phyloP scores from a whole-genome alignment of 2,113 vertebrate species.

The Ophthalmolycus amberensis region DNA sequence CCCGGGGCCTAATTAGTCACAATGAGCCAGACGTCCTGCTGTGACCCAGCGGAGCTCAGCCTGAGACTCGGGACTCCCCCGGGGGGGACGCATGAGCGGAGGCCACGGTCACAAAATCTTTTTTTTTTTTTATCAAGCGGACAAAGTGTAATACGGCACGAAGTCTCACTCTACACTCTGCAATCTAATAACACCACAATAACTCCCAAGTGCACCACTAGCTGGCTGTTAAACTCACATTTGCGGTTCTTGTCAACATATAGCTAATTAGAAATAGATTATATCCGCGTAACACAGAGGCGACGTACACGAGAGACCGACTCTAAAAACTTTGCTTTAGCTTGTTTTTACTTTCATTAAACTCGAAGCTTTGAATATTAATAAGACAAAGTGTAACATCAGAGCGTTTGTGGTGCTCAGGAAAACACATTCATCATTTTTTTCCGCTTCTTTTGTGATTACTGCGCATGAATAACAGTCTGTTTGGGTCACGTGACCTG shows the following conservation, averaged over 20 bases:
- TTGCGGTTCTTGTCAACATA: not conserved
- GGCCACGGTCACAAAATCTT: slow-evolving; percentile 29
- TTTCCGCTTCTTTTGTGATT: not conserved
- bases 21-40: slow-evolving; percentile 29
- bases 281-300: not conserved
- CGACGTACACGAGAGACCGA: not conserved
- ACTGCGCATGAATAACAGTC: too few species aligned
- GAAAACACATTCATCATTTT: not conserved
- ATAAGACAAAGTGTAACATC: not conserved
- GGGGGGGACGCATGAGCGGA: slow-evolving; percentile 3
- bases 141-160: slow-evolving; percentile 35
- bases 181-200: slow-evolving; percentile 27
- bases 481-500: not conserved
- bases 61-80: slow-evolving; percentile 38
- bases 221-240: slow-evolving; percentile 20
- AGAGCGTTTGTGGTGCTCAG: not conserved
- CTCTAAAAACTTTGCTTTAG: slow-evolving; percentile 14
- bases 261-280: slow-evolving; percentile 26
- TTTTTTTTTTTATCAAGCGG: slow-evolving; percentile 19
- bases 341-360: not conserved
- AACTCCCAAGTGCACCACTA: slow-evolving; percentile 16
- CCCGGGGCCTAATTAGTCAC: slow-evolving; percentile 47
- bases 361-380: not conserved
- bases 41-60: slow-evolving; percentile 44
- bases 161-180: slow-evolving; percentile 17